phyloP scores from a whole-genome alignment of 1,140 invertebrate genomes.

The Diachasmimorpha longicaudata region DNA sequence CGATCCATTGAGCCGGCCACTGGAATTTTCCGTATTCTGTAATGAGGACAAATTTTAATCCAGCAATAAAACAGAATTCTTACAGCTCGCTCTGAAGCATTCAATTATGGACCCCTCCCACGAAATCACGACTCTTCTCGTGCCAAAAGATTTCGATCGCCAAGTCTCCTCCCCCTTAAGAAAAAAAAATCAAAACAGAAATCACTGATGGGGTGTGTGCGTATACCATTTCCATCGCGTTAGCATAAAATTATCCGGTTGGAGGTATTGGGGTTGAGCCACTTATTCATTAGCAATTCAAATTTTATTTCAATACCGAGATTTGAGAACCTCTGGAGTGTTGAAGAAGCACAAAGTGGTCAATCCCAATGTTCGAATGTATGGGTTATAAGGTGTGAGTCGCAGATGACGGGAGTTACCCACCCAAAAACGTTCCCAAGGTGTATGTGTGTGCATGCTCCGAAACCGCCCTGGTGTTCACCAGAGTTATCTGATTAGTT shows the following conservation, averaged over 20 bases:
- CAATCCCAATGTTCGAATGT: background rate
- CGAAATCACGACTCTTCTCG: background rate
- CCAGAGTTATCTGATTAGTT: slow-evolving; percentile 41
- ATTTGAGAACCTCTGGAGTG: slow-evolving; percentile 46
- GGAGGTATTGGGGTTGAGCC: slow-evolving; percentile 24
- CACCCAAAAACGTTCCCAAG: background rate
- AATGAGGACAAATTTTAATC: background rate
- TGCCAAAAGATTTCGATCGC: background rate
- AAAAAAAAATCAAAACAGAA: background rate
- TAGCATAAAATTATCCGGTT: slow-evolving; percentile 50
- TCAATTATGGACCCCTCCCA: background rate
- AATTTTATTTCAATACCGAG: slow-evolving; percentile 34
- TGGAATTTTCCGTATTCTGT: too few species aligned
- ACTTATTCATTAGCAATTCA: slow-evolving; percentile 49
- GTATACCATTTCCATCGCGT: slow-evolving; percentile 52
- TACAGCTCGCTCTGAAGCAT: background rate
- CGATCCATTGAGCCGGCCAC: too few species aligned
- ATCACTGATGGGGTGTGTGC: slow-evolving; percentile 17
- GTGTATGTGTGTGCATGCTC: background rate
- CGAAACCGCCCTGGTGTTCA: background rate
- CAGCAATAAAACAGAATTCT: background rate
- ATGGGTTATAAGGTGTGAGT: background rate
- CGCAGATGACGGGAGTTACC: slow-evolving; percentile 10
- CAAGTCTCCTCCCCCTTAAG: too few species aligned
- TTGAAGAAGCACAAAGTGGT: background rate